phyloP scores from a whole-genome alignment of 2,113 vertebrate species.

The Boleophthalmus pectinirostris region DNA sequence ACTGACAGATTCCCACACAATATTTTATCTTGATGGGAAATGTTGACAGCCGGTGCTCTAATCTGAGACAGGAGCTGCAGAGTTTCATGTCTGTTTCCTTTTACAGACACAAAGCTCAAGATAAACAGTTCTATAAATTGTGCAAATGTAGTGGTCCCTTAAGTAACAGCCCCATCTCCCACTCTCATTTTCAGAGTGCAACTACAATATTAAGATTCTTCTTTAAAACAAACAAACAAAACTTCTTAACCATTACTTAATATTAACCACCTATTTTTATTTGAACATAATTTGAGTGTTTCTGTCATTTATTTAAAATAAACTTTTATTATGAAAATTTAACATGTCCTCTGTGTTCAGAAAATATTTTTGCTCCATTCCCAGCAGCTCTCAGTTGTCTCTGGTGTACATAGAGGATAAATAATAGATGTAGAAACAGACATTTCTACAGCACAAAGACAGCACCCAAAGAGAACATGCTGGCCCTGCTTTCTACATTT shows the following conservation, averaged over 20 bases:
- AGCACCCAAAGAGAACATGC: conserved; percentile 22
- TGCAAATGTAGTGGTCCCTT: not conserved
- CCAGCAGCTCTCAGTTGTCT: conserved; percentile 17
- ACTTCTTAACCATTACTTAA: not conserved
- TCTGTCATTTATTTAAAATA: too few species aligned
- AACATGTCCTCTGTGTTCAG: conserved; percentile 5
- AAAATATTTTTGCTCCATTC: conserved; percentile 13
- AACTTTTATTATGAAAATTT: too few species aligned
- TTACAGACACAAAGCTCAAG: conserved; percentile 36
- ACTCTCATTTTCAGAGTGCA: not conserved
- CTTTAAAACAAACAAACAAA: too few species aligned
- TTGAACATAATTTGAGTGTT: not conserved
- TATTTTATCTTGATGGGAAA: too few species aligned
- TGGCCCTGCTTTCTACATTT: conserved; percentile 38
- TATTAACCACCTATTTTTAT: too few species aligned
- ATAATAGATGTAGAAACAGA: conserved; percentile 61
- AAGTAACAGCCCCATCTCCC: not conserved
- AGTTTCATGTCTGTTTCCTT: conserved; percentile 53
- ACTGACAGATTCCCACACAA: too few species aligned
- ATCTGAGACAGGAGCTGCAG: conserved; percentile 42
- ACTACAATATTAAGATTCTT: not conserved
- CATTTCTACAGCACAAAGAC: conserved; percentile 55
- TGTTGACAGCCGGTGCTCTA: conserved; percentile 27
- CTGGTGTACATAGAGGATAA: conserved; percentile 46
- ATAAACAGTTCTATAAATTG: conserved; percentile 33